These are phyloP conservation scores for Gymnopithys bicolor DNA, from an alignment of 2,797 vertebrate genomes.

Conservation along the genomic window DNA sequence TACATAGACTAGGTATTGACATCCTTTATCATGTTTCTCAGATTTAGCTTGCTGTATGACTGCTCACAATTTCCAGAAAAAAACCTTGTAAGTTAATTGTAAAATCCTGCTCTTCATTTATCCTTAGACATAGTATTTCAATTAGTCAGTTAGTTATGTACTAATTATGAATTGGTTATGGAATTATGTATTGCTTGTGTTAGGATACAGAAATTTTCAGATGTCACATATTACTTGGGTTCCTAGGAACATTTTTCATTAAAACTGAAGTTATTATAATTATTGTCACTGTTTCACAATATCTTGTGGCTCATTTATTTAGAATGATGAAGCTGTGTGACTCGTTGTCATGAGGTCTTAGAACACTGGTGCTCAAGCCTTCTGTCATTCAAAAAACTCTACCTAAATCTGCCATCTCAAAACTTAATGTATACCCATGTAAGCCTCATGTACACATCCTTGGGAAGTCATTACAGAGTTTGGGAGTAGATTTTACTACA, in stretches of 20 bases:
- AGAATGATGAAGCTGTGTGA: not conserved
- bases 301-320: not conserved
- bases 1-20: not conserved
- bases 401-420: not conserved
- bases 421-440: not conserved
- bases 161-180: not conserved
- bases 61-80: not conserved
- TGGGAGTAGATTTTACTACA: not conserved
- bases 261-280: not conserved
- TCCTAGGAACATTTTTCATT: not conserved
- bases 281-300: not conserved
- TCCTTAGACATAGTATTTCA: not conserved
- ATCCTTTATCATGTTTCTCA: not conserved
- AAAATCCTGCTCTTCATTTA: not conserved
- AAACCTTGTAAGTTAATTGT: not conserved
- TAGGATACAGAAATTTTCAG: not conserved
- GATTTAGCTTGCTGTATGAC: not conserved
- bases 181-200: not conserved
- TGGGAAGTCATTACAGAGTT: not conserved
- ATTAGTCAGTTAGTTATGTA: not conserved
- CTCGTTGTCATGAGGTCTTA: not conserved
- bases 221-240: not conserved
- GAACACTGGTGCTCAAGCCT: not conserved
- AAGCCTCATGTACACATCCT: not conserved
- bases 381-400: not conserved